Evolutionary conservation across 2,888 invertebrate genomes (phyloP).

Genomic region (Chrysodeixis includens): DNA sequence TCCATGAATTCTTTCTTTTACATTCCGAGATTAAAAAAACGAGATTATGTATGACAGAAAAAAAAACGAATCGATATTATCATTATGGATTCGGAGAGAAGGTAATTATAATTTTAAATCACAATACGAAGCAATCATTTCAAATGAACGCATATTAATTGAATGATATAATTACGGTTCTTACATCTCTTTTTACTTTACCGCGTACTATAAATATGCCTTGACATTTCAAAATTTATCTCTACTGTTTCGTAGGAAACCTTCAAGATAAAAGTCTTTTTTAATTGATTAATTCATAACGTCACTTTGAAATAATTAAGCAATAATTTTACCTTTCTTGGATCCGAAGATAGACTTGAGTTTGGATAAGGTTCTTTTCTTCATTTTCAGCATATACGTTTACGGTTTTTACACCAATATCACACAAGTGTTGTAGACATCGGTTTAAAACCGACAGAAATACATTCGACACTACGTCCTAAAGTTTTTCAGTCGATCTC

Average conservation of each 20-base stretch:
- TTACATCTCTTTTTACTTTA: conserved; percentile 25
- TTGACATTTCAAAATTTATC: neutral
- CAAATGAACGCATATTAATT: conserved; percentile 48
- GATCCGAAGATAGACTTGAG: conserved; percentile 84
- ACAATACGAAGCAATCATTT: conserved; percentile 44
- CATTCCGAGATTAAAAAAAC: conserved; percentile 3
- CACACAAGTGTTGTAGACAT: conserved; percentile 76
- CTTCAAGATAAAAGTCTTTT: neutral
- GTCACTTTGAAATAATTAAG: neutral
- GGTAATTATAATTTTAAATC: conserved; percentile 61
- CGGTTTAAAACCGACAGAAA: conserved; percentile 83
- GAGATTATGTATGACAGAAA: conserved; percentile 12
- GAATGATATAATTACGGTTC: conserved; percentile 34
- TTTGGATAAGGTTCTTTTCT: conserved; percentile 85
- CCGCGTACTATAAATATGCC: neutral
- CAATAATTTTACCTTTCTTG: conserved; percentile 77
- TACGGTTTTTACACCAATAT: conserved; percentile 64
- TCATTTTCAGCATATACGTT: conserved; percentile 72
- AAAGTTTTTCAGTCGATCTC: conserved; percentile 86
- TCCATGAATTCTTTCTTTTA: neutral
- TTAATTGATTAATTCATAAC: neutral
- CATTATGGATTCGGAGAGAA: conserved; percentile 47
- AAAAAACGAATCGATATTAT: conserved; percentile 11
- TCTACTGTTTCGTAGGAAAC: neutral
- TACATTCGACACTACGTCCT: conserved; percentile 85